These are phyloP conservation scores for Lithobates sylvaticus DNA, from an alignment of 2,797 vertebrate species.

Conservation along the genomic window DNA sequence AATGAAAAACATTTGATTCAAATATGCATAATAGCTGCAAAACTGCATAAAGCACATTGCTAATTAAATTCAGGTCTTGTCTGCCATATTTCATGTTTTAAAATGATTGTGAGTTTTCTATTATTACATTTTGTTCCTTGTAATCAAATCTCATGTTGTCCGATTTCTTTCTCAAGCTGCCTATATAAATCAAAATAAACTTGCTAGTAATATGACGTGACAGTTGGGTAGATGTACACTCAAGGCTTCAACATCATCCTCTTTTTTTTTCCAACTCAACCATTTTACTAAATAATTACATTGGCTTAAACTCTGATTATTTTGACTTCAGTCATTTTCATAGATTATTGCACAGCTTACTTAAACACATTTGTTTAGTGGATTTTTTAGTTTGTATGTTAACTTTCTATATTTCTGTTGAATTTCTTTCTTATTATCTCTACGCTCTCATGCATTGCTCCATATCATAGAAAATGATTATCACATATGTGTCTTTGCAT, in stretches of 20 bases:
- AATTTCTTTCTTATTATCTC: too few species aligned
- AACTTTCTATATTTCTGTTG: too few species aligned
- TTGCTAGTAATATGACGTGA: slow-evolving; percentile 20
- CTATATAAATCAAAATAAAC: slow-evolving; percentile 15
- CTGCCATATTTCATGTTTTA: not conserved
- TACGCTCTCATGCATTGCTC: too few species aligned
- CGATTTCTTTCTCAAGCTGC: not conserved
- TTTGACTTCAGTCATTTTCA: not conserved
- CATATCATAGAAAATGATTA: too few species aligned
- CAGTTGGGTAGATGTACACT: slow-evolving; percentile 4
- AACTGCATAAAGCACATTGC: slow-evolving; percentile 5
- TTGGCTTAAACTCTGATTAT: not conserved
- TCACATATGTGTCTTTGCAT: too few species aligned
- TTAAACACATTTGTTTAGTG: too few species aligned
- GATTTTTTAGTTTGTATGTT: too few species aligned
- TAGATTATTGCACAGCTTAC: not conserved
- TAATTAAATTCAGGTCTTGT: slow-evolving; percentile 18
- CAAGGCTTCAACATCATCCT: not conserved
- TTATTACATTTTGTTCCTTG: slow-evolving; percentile 20
- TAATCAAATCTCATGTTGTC: slow-evolving; percentile 13
- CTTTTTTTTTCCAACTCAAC: not conserved
- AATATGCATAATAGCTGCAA: slow-evolving; percentile 6
- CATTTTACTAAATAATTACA: not conserved
- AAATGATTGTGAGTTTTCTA: slow-evolving; percentile 21
- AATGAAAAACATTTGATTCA: slow-evolving; percentile 13